These are phyloP conservation scores for Amphipoea lucens DNA, from an alignment of 2,888 invertebrate species.

Conservation along the genomic window DNA sequence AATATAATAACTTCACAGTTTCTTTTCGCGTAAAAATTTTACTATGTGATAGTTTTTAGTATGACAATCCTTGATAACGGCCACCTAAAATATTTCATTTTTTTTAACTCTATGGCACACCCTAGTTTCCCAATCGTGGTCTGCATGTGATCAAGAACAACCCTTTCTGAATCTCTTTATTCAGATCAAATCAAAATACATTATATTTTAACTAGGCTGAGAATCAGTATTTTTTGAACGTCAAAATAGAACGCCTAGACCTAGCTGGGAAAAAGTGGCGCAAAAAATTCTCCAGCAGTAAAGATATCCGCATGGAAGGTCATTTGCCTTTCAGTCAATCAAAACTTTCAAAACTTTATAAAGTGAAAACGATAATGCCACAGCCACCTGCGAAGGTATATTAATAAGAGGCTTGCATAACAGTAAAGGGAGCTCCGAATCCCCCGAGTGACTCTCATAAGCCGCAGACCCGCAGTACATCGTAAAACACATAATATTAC, in stretches of 20 bases:
- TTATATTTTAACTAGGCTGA: not conserved
- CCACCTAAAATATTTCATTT: not conserved
- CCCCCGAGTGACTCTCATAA: conserved; percentile 52
- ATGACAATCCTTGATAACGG: not conserved
- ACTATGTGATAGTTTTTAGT: not conserved
- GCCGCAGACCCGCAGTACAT: conserved; percentile 59
- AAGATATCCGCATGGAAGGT: too few relatives aligned
- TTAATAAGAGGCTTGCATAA: conserved; percentile 69
- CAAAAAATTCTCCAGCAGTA: not conserved
- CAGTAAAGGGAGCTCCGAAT: conserved; percentile 61
- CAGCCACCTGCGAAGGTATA: conserved; percentile 55
- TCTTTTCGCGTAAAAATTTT: not conserved
- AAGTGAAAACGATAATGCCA: not conserved
- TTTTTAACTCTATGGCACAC: not conserved
- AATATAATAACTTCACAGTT: not conserved
- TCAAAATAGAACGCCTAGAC: not conserved
- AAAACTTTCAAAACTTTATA: not conserved
- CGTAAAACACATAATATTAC: conserved; percentile 68
- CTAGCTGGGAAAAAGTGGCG: not conserved
- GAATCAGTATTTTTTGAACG: not conserved
- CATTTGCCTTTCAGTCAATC: not conserved
- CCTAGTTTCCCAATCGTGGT: not conserved
- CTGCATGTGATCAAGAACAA: not conserved
- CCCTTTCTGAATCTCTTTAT: not conserved
- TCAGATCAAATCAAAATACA: not conserved